Evolutionary conservation across 1,140 invertebrate species (phyloP), one percentile per base, ranked within the genome.

Genomic region (Choristoneura fumiferana): DNA sequence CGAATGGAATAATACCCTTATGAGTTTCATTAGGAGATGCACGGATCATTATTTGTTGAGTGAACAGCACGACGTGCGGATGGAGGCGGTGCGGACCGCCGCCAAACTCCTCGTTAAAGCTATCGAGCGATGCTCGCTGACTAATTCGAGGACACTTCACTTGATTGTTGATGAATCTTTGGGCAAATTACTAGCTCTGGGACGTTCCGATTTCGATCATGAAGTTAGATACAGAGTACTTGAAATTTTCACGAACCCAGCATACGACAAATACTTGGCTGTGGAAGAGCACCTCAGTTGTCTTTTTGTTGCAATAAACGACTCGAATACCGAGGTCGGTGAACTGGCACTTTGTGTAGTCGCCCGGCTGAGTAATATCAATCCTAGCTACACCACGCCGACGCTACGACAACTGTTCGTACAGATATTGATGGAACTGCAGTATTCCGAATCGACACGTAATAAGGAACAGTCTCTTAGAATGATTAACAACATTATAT

Each of bases 301-400:
- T 0, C 87, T 99, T 1, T 99, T 99, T 82, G 94, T 99, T 4
- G 96, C 97, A 0, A 92, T 99, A 70, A 97, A 99, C 87, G 99
- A 99, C 82, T 98, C 99, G 83, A 95, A 97, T 58, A 98, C 98
- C 81, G 98, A 99, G 87, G 98, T 99, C 40, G 92, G 98, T 54
- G 98, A 99, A 89, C 86, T 98, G 52, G 96, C 97, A 0, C 93
- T 99, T 10, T 95, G 96, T 64, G 97, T 95, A 5, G 95, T 99
- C 37, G 97, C 97, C 0, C 90, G 98, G 68, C 87, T 99, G 18
- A 98, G 97, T 67, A 93, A 93, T n/a, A 92, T 98, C 74, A 99
- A 99, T 91, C 99, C 99, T 0, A 98, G 98, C 3, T 99, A 99
- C 79, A 97, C 99, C 0, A 97, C 99, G 93, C 98, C 99, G 0